Evolutionary conservation across 2,113 vertebrate genomes (phyloP).

Genomic region (Tretioscincus oriximinensis): DNA sequence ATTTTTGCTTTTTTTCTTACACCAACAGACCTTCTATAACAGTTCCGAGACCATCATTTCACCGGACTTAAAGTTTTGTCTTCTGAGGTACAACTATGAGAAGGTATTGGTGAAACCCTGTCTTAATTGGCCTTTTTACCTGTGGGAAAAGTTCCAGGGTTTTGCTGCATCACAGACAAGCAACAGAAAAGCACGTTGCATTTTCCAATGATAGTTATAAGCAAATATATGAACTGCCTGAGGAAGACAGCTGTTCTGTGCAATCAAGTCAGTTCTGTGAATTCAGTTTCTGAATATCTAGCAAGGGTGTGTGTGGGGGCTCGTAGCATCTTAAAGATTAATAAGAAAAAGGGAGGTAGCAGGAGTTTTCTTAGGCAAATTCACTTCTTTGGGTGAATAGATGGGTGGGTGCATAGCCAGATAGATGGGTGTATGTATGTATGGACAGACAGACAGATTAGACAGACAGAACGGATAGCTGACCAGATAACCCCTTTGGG

Average conservation of each 20-base stretch:
- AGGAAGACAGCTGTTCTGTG: no score
- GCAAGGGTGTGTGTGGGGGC: no score
- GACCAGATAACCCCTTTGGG: no score
- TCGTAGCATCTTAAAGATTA: no score
- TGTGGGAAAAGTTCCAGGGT: background rate
- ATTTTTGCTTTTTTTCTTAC: slow-evolving; percentile 27
- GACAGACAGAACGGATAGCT: background rate
- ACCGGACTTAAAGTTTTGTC: slow-evolving; percentile 68
- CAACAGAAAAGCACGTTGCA: background rate
- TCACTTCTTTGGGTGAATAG: no score
- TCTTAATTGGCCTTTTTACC: background rate
- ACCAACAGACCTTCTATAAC: slow-evolving; percentile 64
- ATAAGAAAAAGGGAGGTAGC: no score
- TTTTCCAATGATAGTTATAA: no score
- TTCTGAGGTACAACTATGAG: slow-evolving; percentile 70
- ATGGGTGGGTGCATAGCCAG: background rate
- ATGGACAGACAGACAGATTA: no score
- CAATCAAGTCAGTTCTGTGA: no score
- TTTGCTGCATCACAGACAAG: background rate
- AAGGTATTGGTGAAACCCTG: slow-evolving; percentile 66
- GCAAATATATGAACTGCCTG: no score
- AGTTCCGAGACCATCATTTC: slow-evolving; percentile 67
- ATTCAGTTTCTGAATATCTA: no score
- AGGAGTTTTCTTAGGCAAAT: no score
- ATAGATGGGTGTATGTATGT: background rate